Conservation (phyloP, 2,797 vertebrate species). For the Sebastiscus albofasciatus region DNA sequence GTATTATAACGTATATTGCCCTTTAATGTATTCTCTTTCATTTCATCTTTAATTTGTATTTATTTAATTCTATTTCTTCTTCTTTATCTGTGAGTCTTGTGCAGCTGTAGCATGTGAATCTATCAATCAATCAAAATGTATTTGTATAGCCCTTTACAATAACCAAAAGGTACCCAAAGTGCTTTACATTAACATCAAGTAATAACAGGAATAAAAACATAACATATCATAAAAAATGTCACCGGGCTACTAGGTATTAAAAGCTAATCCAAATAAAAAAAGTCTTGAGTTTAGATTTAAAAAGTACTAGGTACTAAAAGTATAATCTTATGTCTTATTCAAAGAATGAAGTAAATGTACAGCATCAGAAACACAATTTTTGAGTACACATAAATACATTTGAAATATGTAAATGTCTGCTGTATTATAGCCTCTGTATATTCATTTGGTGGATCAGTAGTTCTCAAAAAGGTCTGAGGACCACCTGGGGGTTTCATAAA, state of each 20-base stretch:
- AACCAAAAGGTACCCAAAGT: too few species aligned
- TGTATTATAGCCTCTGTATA: background rate
- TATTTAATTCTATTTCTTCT: background rate
- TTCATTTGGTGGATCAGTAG: background rate
- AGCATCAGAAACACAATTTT: background rate
- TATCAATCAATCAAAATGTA: too few species aligned
- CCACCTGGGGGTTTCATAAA: background rate
- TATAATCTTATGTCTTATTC: too few species aligned
- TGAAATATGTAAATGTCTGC: background rate
- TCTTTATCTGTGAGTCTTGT: background rate
- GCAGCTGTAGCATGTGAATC: background rate
- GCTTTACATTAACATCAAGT: too few species aligned
- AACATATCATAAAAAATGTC: too few species aligned
- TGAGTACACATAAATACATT: background rate
- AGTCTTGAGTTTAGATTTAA: too few species aligned
- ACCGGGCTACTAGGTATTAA: too few species aligned
- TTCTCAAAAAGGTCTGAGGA: background rate
- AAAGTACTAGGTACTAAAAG: too few species aligned
- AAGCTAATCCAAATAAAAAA: too few species aligned
- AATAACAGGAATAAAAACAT: too few species aligned
- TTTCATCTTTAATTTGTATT: background rate
- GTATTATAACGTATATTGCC: background rate
- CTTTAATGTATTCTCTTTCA: background rate
- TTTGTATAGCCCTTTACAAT: too few species aligned
- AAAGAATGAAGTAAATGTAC: background rate